Base-by-base conservation (phyloP, 2,113 vertebrate species). In the Saccopteryx leptura region DNA sequence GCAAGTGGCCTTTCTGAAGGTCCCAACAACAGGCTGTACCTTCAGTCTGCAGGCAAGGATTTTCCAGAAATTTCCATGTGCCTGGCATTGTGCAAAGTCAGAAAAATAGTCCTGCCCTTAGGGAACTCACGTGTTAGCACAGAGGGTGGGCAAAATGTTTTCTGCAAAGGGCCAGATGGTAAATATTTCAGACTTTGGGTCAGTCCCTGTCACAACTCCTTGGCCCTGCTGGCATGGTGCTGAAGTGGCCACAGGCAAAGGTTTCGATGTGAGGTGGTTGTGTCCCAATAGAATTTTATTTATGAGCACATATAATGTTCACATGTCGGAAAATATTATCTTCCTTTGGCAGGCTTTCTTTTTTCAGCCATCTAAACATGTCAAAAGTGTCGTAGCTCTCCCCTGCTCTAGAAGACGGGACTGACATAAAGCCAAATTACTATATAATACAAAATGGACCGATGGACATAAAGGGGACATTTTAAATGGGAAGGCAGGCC, bases 191-290 rank as follows among this genome's bases (percentile, higher is more conserved):
- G 68, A 46, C 82, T 88, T 56, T 12, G 24, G 13, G 56, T 24
- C 11, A 1, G 7, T 15, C 54, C 61, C 65, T 75, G 13, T 69
- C n/a, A 9, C 13, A 65, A 2, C 2, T 0, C 7, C 78, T 71
- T 17, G 17, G 13, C 39, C 68, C n/a, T 17, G 61, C 13, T 4
- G 2, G 52, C 2, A 0, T 17, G 7, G 8, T 4, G 0, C 3
- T 12, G 46, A 56, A 72, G 58, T 14, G 19, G 58, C 63, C 85
- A 50, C 1, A 14, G 76, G 66, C 66, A 19, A 8, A 19, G 19
- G 66, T 33, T 24, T 21, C 10, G 14, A 90, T 74, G 18, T 3
- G 26, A 78, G 24, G 0, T 26, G 65, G 13, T 75, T 28, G 6
- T 61, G 60, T 80, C 81, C 52, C 50, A 14, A 1, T 75, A 26